Evolutionary conservation across 2,888 invertebrate species (phyloP), one percentile per base, ranked within the genome.

Genomic region (Drosophila setosimentum): DNA sequence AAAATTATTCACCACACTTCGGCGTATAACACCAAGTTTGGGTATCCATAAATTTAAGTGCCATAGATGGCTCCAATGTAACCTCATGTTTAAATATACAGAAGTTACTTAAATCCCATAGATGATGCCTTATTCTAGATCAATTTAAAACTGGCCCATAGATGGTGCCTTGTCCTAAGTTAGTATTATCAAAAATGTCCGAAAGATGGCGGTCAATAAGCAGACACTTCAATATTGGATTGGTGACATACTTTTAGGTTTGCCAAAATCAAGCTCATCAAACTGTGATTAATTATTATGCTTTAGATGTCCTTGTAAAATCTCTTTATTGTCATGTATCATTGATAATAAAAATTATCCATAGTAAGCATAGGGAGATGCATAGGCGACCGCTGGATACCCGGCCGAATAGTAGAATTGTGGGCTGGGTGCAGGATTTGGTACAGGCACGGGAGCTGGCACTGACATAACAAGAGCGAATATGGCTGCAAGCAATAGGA

Each of bases 331-430:
- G 49, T 69, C 16, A 37, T 30, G 8, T 4, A 45, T 45, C 5
- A 42, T 18, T 18, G 27, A n/a, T 33, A n/a, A 2, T 24, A 21
- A 18, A 30, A 32, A 40, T 88, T 58, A 89, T n/a, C 87, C 89
- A 69, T 89, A 89, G 67, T 81, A 89, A 40, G 74, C 82, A 61
- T 91, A 91, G 1, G 91, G 89, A 0, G 91, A 87, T 16, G 76
- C 55, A 30, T 91, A 91, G 33, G 72, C 76, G 51, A 82, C 75
- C 58, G 70, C 78, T 27, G 75, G 91, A 50, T 89, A 86, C 6
- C 73, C 85, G 2, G 81, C 69, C 3, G 85, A 74, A 69, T 91
- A 90, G 16, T 81, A 32, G 24, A 86, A 68, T 58, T 91, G 91
- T 13, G 91, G 91, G 48, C 67, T 77, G 6, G 89, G 90, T 30